Base-by-base conservation (phyloP, 2,888 invertebrate species). In the Nomada fucata region DNA sequence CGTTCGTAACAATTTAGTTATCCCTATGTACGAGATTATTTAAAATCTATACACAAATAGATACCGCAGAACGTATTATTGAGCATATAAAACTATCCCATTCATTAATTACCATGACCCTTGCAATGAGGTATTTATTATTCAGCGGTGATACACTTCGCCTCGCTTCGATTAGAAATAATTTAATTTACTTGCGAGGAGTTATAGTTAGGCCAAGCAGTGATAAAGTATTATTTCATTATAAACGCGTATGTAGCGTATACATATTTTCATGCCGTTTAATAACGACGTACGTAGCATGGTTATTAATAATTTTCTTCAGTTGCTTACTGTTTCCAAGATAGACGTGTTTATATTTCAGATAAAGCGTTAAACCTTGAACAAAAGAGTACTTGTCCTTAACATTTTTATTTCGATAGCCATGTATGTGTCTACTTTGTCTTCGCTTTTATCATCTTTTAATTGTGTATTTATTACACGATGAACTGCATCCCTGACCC, bases 391-490 rank as follows among this genome's bases (percentile, higher is more conserved):
- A 47, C 42, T 42, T 44, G 18, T 18, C 26, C 18, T 76, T 76
- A 63, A 61, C 47, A 44, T 67, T 55, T 59, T 55, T 72, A 53
- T 72, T 77, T 52, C 5, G 59, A 76, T 79, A 79, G 5, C 7
- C 44, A 11, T 50, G 11, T 59, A 23, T 7, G 44, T 47, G 23
- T 20, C 53, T 29, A 42, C 20, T 44, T 29, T 75, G 47, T 57
- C 63, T 55, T 44, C 47, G n/a, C 42, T 59, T 63, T 68, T 72
- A 72, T 63, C 65, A 42, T 11, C 36, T 65, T 69, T 59, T 29
- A 65, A 72, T 68, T 80, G 50, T 57, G 15, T 53, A 29, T 52
- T 77, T 80, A 80, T 80, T 71, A 1, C 26, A 2, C 42, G 55
- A 77, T 57, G 71, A 77, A 78, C 69, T 57, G 47, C 55, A 61